phyloP scores from a whole-genome alignment of 2,888 invertebrate genomes.

The Philereme transversata region DNA sequence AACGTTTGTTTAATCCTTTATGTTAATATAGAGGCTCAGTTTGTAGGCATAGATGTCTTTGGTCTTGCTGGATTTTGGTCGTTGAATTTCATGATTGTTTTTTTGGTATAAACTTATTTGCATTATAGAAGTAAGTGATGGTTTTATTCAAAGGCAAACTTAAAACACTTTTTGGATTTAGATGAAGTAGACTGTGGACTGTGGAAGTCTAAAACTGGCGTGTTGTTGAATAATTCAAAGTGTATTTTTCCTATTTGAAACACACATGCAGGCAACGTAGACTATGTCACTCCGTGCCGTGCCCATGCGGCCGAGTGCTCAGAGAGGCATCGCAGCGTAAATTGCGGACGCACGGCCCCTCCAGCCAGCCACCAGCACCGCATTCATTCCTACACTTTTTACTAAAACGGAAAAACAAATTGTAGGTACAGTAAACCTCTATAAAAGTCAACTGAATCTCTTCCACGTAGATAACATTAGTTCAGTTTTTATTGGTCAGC shows the following conservation, averaged over 20 bases:
- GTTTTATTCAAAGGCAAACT: no score
- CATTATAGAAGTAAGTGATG: no score
- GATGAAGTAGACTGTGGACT: no score
- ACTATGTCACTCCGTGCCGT: conserved; percentile 51
- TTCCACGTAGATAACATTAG: conserved; percentile 36
- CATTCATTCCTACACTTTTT: conserved; percentile 41
- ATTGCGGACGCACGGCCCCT: conserved; percentile 54
- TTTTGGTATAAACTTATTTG: conserved; percentile 1
- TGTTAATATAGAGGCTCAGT: conserved; percentile 49
- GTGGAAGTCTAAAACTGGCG: no score
- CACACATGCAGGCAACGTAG: conserved; percentile 32
- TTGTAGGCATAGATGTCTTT: conserved; percentile 43
- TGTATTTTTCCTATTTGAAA: conserved; percentile 9
- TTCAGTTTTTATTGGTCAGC: conserved; percentile 38
- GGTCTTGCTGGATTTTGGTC: conserved; percentile 19
- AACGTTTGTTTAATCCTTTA: conserved; percentile 58
- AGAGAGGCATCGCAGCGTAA: conserved; percentile 59
- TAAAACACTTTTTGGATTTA: no score
- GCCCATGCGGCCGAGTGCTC: conserved; percentile 50
- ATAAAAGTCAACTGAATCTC: conserved; percentile 39
- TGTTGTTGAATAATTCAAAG: not conserved
- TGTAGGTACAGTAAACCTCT: conserved; percentile 33
- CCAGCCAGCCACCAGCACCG: conserved; percentile 42
- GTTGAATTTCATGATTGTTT: conserved; percentile 20
- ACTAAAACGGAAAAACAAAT: conserved; percentile 31